A percentile compares a stretch with the other conserved stretches of the same genome.
Conservation (phyloP, 2,888 invertebrate species). For the Xanthia icteritia region DNA sequence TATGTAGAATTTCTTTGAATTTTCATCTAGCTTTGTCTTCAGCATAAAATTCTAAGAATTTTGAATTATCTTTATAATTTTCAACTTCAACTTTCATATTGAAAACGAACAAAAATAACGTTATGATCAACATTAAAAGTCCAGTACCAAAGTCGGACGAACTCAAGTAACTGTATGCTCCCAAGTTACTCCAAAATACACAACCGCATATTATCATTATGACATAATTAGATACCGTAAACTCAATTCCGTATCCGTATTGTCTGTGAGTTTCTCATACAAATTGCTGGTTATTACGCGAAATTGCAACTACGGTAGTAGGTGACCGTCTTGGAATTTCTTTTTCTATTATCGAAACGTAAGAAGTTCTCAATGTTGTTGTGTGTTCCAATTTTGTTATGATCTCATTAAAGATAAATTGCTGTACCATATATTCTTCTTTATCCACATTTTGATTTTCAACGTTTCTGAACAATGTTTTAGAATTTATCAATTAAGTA, state of each 20-base stretch:
- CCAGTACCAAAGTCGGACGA: conserved; percentile 29
- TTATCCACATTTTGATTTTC: background rate
- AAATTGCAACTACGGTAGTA: conserved; percentile 79
- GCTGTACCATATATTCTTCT: conserved; percentile 11
- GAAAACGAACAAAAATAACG: conserved; percentile 8
- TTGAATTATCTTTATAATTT: background rate
- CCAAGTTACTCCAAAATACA: conserved; percentile 64
- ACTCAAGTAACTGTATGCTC: conserved; percentile 62
- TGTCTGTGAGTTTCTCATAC: conserved; percentile 82
- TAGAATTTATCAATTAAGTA: background rate
- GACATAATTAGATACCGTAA: conserved; percentile 85
- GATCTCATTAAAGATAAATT: conserved; percentile 26
- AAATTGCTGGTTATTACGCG: conserved; percentile 83
- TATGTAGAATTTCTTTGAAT: conserved; percentile 5
- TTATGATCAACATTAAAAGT: conserved; percentile 31
- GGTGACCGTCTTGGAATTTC: conserved; percentile 76
- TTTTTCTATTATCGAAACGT: conserved; percentile 55
- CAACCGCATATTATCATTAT: conserved; percentile 73
- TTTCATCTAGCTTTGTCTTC: background rate
- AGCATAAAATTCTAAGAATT: background rate
- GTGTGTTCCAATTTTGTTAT: conserved; percentile 29
- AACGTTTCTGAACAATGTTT: conserved; percentile 1
- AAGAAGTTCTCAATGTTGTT: conserved; percentile 41
- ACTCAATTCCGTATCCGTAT: conserved; percentile 83
- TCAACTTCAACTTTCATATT: background rate